A percentile compares a stretch with the other conserved stretches of the same genome.
phyloP scores from a whole-genome alignment of 2,797 vertebrate species.

The Clarias laeviceps region DNA sequence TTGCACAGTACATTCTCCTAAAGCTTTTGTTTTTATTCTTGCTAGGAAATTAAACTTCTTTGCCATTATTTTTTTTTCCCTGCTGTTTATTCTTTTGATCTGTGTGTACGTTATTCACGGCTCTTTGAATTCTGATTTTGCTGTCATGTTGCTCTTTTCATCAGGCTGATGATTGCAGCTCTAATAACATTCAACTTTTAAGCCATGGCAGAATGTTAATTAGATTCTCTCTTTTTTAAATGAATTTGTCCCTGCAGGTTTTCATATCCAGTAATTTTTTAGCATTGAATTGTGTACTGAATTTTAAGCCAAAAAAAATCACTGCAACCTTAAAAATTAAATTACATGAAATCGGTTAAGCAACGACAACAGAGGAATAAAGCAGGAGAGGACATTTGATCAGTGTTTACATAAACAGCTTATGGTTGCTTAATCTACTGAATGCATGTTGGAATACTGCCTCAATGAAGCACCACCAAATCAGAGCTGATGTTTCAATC shows the following conservation, averaged over 20 bases:
- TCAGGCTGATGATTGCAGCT: slow-evolving; percentile 77
- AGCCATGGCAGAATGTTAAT: slow-evolving; percentile 84
- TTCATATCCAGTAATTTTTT: slow-evolving; percentile 77
- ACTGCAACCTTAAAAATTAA: slow-evolving; percentile 70
- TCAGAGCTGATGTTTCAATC: slow-evolving; percentile 64
- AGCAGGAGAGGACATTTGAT: slow-evolving; percentile 66
- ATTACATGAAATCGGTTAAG: slow-evolving; percentile 56
- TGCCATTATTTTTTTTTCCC: slow-evolving; percentile 63
- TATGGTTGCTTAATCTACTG: slow-evolving; percentile 71
- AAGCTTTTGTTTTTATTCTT: slow-evolving; percentile 62
- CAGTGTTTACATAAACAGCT: slow-evolving; percentile 76
- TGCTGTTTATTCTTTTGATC: slow-evolving; percentile 84
- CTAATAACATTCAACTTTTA: slow-evolving; percentile 85
- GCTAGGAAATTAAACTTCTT: slow-evolving; percentile 69
- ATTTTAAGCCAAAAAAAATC: slow-evolving; percentile 75
- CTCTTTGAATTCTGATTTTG: slow-evolving; percentile 84
- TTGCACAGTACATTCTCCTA: slow-evolving; percentile 50
- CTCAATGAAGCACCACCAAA: slow-evolving; percentile 27
- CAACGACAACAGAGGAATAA: slow-evolving; percentile 54
- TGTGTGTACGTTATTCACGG: slow-evolving; percentile 82
- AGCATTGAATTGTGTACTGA: slow-evolving; percentile 68
- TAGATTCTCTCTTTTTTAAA: slow-evolving; percentile 76
- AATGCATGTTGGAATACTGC: slow-evolving; percentile 50
- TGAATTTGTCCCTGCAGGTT: slow-evolving; percentile 84
- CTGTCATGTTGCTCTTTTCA: slow-evolving; percentile 84